Evolutionary conservation across 2,113 vertebrate genomes (phyloP).

Genomic region (Tor tambroides): DNA sequence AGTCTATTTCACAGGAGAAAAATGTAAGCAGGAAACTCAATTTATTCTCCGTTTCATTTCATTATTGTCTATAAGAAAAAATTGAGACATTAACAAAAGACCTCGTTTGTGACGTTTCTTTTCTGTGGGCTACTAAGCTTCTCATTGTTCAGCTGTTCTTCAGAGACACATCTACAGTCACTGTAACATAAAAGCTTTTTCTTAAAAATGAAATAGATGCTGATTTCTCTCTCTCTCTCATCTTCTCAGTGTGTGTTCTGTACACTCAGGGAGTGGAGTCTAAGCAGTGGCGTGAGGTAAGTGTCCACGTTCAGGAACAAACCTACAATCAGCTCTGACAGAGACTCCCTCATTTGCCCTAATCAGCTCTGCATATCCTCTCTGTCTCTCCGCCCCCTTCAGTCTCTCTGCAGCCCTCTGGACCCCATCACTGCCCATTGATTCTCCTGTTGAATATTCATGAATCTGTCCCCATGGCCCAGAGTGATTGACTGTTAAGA

Average conservation of each 20-base stretch:
- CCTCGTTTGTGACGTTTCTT: not conserved
- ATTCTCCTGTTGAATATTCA: slow-evolving; percentile 66
- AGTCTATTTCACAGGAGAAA: not conserved
- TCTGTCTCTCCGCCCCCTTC: slow-evolving; percentile 18
- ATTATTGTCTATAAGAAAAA: not conserved
- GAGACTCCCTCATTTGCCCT: not conserved
- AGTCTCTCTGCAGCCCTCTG: slow-evolving; percentile 8
- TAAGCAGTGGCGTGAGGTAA: slow-evolving; percentile 95
- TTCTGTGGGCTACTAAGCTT: not conserved
- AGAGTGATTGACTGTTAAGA: slow-evolving; percentile 67
- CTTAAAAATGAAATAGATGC: not conserved
- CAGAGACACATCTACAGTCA: not conserved
- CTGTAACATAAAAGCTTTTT: slow-evolving; percentile 5
- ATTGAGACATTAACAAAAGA: not conserved
- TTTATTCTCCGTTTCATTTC: not conserved
- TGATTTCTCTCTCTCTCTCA: not conserved
- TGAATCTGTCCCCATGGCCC: slow-evolving; percentile 48
- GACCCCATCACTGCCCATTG: slow-evolving; percentile 67
- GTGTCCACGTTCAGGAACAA: slow-evolving; percentile 57
- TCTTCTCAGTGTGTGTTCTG: slow-evolving; percentile 86
- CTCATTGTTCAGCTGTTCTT: not conserved
- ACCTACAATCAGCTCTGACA: slow-evolving; percentile 55
- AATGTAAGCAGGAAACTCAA: not conserved
- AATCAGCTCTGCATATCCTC: slow-evolving; percentile 38
- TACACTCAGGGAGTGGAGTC: slow-evolving; percentile 91